Percentiles rank a stretch among this genome's conserved stretches.
These are phyloP conservation scores for Silurus aristotelis DNA, from an alignment of 2,797 vertebrate genomes.

Conservation along the genomic window DNA sequence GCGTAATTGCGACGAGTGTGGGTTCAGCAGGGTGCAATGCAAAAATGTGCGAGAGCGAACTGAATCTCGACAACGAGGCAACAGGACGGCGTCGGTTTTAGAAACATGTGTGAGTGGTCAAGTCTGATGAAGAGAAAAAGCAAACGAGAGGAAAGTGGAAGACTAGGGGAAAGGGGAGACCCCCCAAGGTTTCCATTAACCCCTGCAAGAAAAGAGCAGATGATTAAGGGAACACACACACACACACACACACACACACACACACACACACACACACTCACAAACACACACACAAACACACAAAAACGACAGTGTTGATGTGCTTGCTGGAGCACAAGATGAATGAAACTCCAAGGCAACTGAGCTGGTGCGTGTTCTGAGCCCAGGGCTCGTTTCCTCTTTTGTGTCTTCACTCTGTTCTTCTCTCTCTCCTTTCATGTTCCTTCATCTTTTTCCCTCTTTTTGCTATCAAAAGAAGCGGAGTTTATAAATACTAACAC, in stretches of 20 bases:
- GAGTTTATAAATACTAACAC: slow-evolving; percentile 30
- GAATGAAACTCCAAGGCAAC: slow-evolving; percentile 55
- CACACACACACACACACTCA: slow-evolving; percentile 19
- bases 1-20: not conserved
- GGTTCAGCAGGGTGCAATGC: not conserved
- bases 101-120: slow-evolving; percentile 15
- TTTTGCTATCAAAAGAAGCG: slow-evolving; percentile 27
- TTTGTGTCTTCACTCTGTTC: slow-evolving; percentile 48
- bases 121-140: slow-evolving; percentile 26
- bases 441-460: slow-evolving; percentile 23
- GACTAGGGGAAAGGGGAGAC: slow-evolving; percentile 48
- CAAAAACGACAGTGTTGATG: slow-evolving; percentile 16
- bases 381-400: slow-evolving; percentile 44
- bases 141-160: slow-evolving; percentile 37
- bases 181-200: slow-evolving; percentile 76
- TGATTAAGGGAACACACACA: slow-evolving; percentile 54
- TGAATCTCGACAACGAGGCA: not conserved
- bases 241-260: slow-evolving; percentile 43
- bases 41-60: not conserved
- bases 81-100: slow-evolving; percentile 15
- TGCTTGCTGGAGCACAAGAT: slow-evolving; percentile 53
- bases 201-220: slow-evolving; percentile 73
- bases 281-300: slow-evolving; percentile 5
- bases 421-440: slow-evolving; percentile 41
- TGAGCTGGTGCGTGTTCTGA: slow-evolving; percentile 44